Evolutionary conservation across 1,140 invertebrate genomes (phyloP).

Genomic region (Drosophila baimaii): DNA sequence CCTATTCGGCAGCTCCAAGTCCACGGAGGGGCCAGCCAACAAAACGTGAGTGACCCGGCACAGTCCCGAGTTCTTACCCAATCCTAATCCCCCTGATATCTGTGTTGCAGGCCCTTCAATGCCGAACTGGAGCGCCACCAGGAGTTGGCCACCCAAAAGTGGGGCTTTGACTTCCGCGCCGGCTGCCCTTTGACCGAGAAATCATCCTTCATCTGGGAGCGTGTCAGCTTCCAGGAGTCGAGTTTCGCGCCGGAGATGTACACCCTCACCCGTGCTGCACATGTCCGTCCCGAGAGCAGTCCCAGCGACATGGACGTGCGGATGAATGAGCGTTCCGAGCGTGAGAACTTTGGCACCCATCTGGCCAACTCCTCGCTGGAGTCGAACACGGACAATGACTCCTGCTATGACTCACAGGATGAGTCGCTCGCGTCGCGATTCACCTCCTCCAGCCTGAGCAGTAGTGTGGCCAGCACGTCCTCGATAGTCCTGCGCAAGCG

Average conservation of each 20-base stretch:
- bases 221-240: constrained; percentile 76
- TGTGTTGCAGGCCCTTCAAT: constrained; percentile 52
- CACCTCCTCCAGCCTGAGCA: constrained; percentile 51
- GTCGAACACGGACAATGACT: constrained; percentile 67
- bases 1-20: constrained; percentile 66
- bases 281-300: constrained; percentile 61
- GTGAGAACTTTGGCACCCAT: constrained; percentile 64
- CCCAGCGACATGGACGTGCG: constrained; percentile 64
- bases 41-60: constrained; percentile 67
- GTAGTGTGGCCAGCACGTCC: constrained; percentile 20
- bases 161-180: constrained; percentile 82
- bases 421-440: constrained; percentile 53
- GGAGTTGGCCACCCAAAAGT: constrained; percentile 73
- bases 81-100: background rate
- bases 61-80: background rate
- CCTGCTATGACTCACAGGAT: constrained; percentile 73
- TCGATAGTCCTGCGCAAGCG: constrained; percentile 59
- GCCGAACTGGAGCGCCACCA: constrained; percentile 77
- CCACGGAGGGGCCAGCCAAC: constrained; percentile 40
- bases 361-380: constrained; percentile 64
- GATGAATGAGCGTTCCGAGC: constrained; percentile 77
- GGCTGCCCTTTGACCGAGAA: constrained; percentile 66
- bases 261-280: constrained; percentile 79
- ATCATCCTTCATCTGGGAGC: constrained; percentile 75
- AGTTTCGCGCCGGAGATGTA: constrained; percentile 76